phyloP scores from a whole-genome alignment of 2,797 vertebrate species.

The Acridotheres tristis region DNA sequence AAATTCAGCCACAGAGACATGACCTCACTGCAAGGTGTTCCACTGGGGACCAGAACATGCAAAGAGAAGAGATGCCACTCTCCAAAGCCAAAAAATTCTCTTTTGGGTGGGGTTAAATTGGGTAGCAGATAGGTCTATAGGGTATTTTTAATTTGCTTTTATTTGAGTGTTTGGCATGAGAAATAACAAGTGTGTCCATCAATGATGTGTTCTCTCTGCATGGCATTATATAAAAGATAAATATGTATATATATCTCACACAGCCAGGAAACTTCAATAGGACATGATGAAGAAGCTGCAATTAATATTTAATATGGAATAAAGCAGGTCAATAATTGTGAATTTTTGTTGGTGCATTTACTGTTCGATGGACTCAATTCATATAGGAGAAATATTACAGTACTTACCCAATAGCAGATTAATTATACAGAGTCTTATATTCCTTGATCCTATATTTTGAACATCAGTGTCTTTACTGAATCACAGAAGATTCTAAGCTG shows the following conservation, averaged over 20 bases:
- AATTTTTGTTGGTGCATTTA: background rate
- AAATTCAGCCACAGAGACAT: background rate
- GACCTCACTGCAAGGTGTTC: background rate
- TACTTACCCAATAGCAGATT: background rate
- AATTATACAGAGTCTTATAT: background rate
- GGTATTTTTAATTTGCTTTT: background rate
- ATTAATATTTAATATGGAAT: slow-evolving; percentile 38
- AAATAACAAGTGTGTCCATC: background rate
- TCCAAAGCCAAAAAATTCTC: background rate
- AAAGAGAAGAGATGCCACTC: background rate
- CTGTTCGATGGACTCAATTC: background rate
- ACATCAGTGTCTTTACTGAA: background rate
- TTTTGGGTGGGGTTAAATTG: background rate
- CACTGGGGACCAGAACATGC: background rate
- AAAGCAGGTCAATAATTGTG: background rate
- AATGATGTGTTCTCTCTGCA: background rate
- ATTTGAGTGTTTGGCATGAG: background rate
- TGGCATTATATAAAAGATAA: background rate
- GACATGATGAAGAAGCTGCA: background rate
- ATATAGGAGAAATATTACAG: background rate
- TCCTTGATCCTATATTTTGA: background rate
- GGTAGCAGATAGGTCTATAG: background rate
- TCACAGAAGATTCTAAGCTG: background rate
- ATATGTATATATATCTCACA: background rate
- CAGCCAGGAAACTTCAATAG: background rate